A percentile compares a stretch with the other conserved stretches of the same genome.
Conservation (phyloP, 2,113 vertebrate genomes). For the Apteryx mantelli region DNA sequence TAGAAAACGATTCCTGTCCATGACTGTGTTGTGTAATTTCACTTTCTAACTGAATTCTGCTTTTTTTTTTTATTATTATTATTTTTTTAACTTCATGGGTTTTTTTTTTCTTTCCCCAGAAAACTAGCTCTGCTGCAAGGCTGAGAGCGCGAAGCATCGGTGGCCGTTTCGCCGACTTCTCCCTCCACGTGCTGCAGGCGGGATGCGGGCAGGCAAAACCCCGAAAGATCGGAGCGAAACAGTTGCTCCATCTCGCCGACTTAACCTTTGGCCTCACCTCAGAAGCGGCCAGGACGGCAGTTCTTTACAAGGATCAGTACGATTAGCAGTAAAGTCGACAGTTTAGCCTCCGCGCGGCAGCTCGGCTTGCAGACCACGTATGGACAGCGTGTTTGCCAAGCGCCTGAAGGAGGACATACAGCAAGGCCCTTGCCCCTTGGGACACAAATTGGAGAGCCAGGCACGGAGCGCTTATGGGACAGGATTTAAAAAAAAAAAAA, state of each 20-base stretch:
- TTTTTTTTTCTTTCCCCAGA: background rate
- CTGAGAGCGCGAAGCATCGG: background rate
- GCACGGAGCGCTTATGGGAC: background rate
- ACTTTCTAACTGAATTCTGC: background rate
- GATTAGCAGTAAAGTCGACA: accelerated
- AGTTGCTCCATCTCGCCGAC: background rate
- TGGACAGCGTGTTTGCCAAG: accelerated
- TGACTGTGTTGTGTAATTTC: background rate
- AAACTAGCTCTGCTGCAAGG: accelerated
- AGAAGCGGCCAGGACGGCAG: background rate
- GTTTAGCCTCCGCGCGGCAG: too few relatives aligned
- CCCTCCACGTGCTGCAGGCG: too few relatives aligned
- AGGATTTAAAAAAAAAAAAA: too few relatives aligned
- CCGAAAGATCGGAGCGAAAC: accelerated
- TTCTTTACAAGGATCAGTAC: accelerated
- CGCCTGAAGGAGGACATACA: accelerated
- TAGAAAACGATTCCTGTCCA: background rate
- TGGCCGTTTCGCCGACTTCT: background rate
- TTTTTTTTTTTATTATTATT: accelerated
- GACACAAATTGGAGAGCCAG: background rate
- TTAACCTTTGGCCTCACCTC: background rate
- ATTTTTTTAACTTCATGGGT: accelerated
- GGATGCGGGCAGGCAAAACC: background rate
- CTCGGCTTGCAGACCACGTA: too few relatives aligned
- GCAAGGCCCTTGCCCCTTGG: background rate